Percentiles rank a stretch among this genome's conserved stretches.
Conservation (phyloP, 2,888 invertebrate species). For the Brachyopa scutellaris region DNA sequence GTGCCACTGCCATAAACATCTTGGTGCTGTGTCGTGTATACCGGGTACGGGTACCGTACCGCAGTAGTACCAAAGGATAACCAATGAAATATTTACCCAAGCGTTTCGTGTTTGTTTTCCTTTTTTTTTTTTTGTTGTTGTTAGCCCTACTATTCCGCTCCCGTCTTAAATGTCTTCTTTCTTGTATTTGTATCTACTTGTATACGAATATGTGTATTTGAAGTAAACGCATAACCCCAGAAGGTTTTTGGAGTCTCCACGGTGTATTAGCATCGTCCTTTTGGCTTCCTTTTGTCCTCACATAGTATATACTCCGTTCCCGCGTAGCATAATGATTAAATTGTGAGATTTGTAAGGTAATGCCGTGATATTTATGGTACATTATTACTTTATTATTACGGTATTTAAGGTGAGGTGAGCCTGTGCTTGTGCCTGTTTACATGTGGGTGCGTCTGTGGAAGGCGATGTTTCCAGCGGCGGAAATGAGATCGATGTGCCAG, state of each 20-base stretch:
- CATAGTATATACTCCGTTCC: slow-evolving; percentile 1
- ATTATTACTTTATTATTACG: slow-evolving; percentile 71
- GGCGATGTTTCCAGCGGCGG: slow-evolving; percentile 22
- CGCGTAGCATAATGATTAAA: slow-evolving; percentile 62
- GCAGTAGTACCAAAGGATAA: slow-evolving; percentile 50
- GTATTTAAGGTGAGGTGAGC: slow-evolving; percentile 25
- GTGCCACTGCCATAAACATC: slow-evolving; percentile 56
- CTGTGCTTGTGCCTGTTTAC: not conserved
- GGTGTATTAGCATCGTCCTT: slow-evolving; percentile 49
- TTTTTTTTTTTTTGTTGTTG: not conserved
- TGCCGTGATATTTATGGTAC: slow-evolving; percentile 62
- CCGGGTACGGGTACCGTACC: slow-evolving; percentile 7
- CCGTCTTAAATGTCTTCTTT: not conserved
- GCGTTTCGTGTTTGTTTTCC: slow-evolving; percentile 42
- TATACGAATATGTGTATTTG: not conserved
- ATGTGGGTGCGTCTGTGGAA: not conserved
- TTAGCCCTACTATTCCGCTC: not conserved
- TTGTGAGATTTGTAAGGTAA: slow-evolving; percentile 67
- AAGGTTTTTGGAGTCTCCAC: slow-evolving; percentile 18
- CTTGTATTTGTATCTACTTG: not conserved
- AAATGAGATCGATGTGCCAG: slow-evolving; percentile 70
- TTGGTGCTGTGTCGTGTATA: slow-evolving; percentile 34
- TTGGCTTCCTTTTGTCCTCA: not conserved
- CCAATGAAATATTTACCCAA: slow-evolving; percentile 64
- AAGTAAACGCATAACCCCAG: slow-evolving; percentile 30